Evolutionary conservation across 53 echinoderm and acorn worm species (phyloP), one percentile per base, ranked within the genome.

Genomic region (Holothuria scabra): DNA sequence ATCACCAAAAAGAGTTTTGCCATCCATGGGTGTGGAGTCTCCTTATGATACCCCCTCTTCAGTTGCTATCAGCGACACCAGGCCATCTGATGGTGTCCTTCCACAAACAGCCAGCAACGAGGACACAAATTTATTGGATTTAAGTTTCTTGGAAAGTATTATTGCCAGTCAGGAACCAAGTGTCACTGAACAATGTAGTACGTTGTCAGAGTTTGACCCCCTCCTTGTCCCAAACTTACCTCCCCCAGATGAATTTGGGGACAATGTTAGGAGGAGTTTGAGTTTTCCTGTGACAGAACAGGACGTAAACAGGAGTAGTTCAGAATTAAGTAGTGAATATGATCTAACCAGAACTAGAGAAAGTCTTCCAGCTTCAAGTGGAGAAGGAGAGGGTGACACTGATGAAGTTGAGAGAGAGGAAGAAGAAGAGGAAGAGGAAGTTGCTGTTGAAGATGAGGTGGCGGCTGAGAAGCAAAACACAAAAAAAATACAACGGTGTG

Each of bases 191-290:
- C 52, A 52, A 18, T n/a, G n/a, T n/a, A 52, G 18, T 52, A 14
- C 72, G 25, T 46, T 72, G 20, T 72, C 78, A 28, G 78, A 78
- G 48, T 78, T 78, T 33, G 78, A 78, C 20, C 78, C 56, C n/a
- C 58, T 78, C 24, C 29, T 78, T 20, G n/a, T 78, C 13, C 56
- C 56, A 26, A 52, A 52, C 52, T 52, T 52, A 18, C 14, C 52
- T 52, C 78, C 78, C 14, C 78, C 78, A 23, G 56, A 28, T 14
- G 56, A 78, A 32, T 78, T 78, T 32, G 58, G 58, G 19, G 78
- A 78, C 56, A 56, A 59, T 44, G 3, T 28, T 1, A 52, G 37
- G n/a, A 44, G 14, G 46, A 22, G 26, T 22, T 12, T 26, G 37
- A 44, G n/a, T 74, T 26, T 28, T 5, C 49, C 28, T 26, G 25